Evolutionary conservation across 1,140 invertebrate species (phyloP), one percentile per base, ranked within the genome.

Genomic region (Aporrectodea caliginosa): DNA sequence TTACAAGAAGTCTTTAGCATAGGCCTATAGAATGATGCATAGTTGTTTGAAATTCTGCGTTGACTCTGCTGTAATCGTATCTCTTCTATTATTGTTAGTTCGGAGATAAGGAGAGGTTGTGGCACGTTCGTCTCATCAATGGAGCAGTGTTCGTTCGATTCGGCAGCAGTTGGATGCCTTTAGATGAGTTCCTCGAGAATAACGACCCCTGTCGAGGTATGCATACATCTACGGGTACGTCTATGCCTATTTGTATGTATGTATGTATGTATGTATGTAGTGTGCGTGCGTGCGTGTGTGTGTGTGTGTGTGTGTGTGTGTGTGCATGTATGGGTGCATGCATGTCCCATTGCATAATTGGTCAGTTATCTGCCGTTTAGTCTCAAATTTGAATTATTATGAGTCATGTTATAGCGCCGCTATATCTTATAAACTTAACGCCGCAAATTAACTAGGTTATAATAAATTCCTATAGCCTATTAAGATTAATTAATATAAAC

Each of bases 51-150:
- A n/a, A n/a, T n/a, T n/a, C n/a, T n/a, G 43, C 43, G 43, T 22
- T 58, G 43, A 6, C 43, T 58, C 43, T 58, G 6, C 43, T 58
- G 43, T 6, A 22, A 6, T 58, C 6, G 6, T 58, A 22, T 58
- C 43, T 58, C 43, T 58, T 6, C 43, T n/a, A n/a, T n/a, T 58
- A 22, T 58, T 58, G 22, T 6, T 85, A 98, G 96, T 98, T 98
- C 91, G 96, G 97, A 70, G 97, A 98, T 89, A 97, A 94, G 82
- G 95, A 98, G 86, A 99, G 98, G 88, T 90, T 99, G 30, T 92
- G 97, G 73, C 90, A 99, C 71, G 98, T 99, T 0, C 92, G 98
- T 16, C 85, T 88, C 81, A 82, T 89, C 16, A 88, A 88, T 83
- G 85, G 84, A 71, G 84, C 84, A 87, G 95, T 96, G 90, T 97